Evolutionary conservation across 2,113 vertebrate genomes (phyloP).

Genomic region (Ifrita kowaldi): DNA sequence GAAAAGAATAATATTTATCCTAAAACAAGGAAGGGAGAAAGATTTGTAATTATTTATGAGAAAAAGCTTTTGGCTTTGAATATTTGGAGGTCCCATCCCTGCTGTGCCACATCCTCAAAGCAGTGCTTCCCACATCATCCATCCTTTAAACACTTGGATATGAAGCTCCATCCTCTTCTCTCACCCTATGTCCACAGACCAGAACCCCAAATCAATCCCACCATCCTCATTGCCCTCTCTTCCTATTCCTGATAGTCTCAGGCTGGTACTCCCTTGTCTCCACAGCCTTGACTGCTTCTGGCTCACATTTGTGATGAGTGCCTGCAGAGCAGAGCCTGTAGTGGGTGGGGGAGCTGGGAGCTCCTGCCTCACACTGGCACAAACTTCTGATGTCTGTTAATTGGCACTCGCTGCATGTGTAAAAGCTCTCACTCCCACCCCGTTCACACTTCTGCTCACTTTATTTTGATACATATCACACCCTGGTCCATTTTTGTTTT

Average conservation of each 20-base stretch:
- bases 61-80: background rate
- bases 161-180: background rate
- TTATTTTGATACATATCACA: background rate
- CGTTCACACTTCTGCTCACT: background rate
- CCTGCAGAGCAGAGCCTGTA: background rate
- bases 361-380: accelerated
- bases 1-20: background rate
- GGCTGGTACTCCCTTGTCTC: background rate
- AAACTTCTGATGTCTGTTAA: background rate
- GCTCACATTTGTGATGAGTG: background rate
- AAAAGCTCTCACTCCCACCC: background rate
- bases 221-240: background rate
- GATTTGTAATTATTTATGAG: background rate
- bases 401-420: background rate
- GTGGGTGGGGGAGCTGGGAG: background rate
- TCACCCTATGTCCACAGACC: accelerated
- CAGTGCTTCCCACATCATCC: accelerated
- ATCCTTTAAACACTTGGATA: background rate
- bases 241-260: background rate
- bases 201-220: background rate
- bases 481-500: background rate
- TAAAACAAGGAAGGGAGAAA: background rate
- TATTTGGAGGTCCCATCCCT: background rate
- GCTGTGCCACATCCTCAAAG: background rate
- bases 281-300: background rate